Evolutionary conservation across 2,888 invertebrate genomes (phyloP).

Genomic region (Rhorus exstirpatorius): DNA sequence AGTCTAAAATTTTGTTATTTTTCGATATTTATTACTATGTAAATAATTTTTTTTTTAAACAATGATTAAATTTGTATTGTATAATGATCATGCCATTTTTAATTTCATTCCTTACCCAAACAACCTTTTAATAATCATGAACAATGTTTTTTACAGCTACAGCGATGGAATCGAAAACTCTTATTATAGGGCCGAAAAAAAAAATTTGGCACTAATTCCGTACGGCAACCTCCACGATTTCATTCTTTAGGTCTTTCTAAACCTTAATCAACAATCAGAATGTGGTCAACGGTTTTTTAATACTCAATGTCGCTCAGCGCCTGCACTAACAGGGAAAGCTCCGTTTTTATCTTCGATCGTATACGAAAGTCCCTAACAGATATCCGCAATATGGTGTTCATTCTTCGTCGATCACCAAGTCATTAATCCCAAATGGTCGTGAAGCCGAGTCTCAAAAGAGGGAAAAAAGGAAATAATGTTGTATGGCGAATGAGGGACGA

Average conservation of each 20-base stretch:
- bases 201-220: not conserved
- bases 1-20: not conserved
- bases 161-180: not conserved
- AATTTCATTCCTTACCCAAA: not conserved
- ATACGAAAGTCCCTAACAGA: too few species aligned
- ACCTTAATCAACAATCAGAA: not conserved
- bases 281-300: not conserved
- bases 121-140: not conserved
- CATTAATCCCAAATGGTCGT: constrained; percentile 14
- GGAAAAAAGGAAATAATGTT: not conserved
- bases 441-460: not conserved
- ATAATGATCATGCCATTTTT: not conserved
- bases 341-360: too few species aligned
- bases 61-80: not conserved
- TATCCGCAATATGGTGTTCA: too few species aligned
- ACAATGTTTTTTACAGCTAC: not conserved
- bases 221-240: not conserved
- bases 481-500: constrained; percentile 26
- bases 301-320: not conserved
- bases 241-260: not conserved
- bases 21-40: not conserved
- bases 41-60: not conserved
- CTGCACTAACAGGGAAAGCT: too few species aligned
- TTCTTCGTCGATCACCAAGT: too few species aligned
- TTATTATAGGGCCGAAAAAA: not conserved